phyloP scores from a whole-genome alignment of 2,888 invertebrate species.

The Graphium colonna region DNA sequence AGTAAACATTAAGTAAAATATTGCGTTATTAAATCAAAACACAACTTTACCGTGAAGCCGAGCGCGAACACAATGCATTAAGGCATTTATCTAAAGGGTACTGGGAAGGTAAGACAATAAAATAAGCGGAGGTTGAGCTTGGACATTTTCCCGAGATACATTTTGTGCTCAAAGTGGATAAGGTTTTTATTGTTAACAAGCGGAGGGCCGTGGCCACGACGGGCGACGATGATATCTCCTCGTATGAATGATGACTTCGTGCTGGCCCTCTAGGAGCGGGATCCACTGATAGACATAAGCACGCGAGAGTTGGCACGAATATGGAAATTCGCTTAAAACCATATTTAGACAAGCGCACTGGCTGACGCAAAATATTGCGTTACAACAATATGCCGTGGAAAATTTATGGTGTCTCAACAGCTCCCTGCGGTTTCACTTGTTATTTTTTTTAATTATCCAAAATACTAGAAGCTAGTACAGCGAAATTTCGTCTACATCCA shows the following conservation, averaged over 20 bases:
- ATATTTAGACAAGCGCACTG: conserved; percentile 24
- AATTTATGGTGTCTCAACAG: too few relatives aligned
- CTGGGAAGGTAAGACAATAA: conserved; percentile 41
- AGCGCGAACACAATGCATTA: conserved; percentile 21
- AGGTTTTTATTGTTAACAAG: conserved; percentile 80
- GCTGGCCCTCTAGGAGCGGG: conserved; percentile 70
- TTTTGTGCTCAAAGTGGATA: conserved; percentile 71
- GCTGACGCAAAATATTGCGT: conserved; percentile 2
- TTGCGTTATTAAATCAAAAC: conserved; percentile 19
- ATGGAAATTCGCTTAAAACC: conserved; percentile 52
- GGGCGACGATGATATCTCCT: conserved; percentile 76
- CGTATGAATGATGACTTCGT: conserved; percentile 80
- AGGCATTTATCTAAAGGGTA: conserved; percentile 26
- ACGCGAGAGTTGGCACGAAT: conserved; percentile 68
- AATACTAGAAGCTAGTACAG: too few relatives aligned
- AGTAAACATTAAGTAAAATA: conserved; percentile 11
- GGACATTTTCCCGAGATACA: conserved; percentile 63
- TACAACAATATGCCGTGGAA: not conserved
- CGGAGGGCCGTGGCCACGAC: conserved; percentile 65
- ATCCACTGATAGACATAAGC: conserved; percentile 57
- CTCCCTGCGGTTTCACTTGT: too few relatives aligned
- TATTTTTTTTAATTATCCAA: too few relatives aligned
- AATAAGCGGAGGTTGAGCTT: conserved; percentile 37
- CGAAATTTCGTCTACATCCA: too few relatives aligned
- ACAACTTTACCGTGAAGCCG: conserved; percentile 9